Conservation (phyloP, 2,888 invertebrate genomes). For the Synanthedon andrenaeformis region DNA sequence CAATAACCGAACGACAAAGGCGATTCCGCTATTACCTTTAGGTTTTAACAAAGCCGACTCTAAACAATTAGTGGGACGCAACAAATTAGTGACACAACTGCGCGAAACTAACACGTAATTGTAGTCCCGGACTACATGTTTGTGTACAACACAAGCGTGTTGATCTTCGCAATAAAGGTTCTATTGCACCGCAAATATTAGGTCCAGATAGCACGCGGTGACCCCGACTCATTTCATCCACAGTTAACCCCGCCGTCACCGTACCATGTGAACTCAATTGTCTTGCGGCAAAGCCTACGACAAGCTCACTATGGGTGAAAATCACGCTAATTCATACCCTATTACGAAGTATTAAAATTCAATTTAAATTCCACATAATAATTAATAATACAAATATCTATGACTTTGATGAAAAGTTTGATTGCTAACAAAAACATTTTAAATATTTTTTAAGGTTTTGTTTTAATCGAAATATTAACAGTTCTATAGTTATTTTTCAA, state of each 20-base stretch:
- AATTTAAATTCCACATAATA: too few relatives aligned
- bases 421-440: too few relatives aligned
- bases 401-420: too few relatives aligned
- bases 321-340: slow-evolving; percentile 6
- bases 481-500: too few relatives aligned
- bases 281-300: slow-evolving; percentile 32
- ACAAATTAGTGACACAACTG: not conserved
- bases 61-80: not conserved
- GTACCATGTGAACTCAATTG: slow-evolving; percentile 50
- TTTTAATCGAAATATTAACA: too few relatives aligned
- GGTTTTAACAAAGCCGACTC: not conserved
- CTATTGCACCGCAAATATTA: slow-evolving; percentile 61
- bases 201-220: slow-evolving; percentile 38
- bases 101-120: not conserved
- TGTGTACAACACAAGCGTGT: slow-evolving; percentile 25
- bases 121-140: not conserved
- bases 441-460: too few relatives aligned
- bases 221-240: slow-evolving; percentile 55
- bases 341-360: slow-evolving; percentile 4
- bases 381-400: too few relatives aligned
- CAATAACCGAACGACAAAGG: not conserved
- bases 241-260: slow-evolving; percentile 42
- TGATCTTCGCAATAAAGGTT: slow-evolving; percentile 56
- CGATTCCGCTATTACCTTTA: not conserved
- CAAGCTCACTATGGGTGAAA: slow-evolving; percentile 13